Base-by-base conservation (phyloP, 2,888 invertebrate genomes). In the Metallyticus violacea region DNA sequence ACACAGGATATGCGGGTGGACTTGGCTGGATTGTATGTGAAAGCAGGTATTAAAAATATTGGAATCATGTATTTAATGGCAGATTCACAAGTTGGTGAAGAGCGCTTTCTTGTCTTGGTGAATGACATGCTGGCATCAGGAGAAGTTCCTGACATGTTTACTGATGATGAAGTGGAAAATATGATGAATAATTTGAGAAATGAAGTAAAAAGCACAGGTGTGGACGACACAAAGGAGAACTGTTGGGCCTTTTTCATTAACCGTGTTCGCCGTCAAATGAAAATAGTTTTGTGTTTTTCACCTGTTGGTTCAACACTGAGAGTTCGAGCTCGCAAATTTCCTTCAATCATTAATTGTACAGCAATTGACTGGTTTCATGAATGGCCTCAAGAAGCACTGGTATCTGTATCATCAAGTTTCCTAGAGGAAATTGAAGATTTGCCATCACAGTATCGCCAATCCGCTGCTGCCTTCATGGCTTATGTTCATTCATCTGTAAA, bases 341-440 rank as follows among this genome's bases (percentile, higher is more conserved):
- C 99, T 0, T 98, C 99, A 0, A 92, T 99, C 62, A 96, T 97
- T n/a, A 99, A 97, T 92, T 98, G 98, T 91, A 97, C 98, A 0
- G 95, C 97, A 25, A 98, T 99, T 89, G 96, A 99, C 92, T 99
- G 99, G 98, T 99, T 99, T 92, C 98, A 99, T 91, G 97, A 98
- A 90, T 99, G 99, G 99, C 99, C 99, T 0, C 94, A 95, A 90
- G 96, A 98, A 90, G 99, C 99, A 40, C 92, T 99, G 90, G 94
- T 96, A 88, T 98, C 98, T 77, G 99, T 99, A 1, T 97, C 98
- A 22, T 93, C 93, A 89, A 93, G 96, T 88, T 99, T 99, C 91
- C 93, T 98, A 40, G 93, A 95, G 6, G 96, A 97, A 91, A 95
- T 97, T 25, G 94, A 95, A 87, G 93, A 95, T 15, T 92, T 98